Evolutionary conservation across 2,888 invertebrate species (phyloP), one percentile per base, ranked within the genome.

Genomic region (Willowsia nigromaculata): DNA sequence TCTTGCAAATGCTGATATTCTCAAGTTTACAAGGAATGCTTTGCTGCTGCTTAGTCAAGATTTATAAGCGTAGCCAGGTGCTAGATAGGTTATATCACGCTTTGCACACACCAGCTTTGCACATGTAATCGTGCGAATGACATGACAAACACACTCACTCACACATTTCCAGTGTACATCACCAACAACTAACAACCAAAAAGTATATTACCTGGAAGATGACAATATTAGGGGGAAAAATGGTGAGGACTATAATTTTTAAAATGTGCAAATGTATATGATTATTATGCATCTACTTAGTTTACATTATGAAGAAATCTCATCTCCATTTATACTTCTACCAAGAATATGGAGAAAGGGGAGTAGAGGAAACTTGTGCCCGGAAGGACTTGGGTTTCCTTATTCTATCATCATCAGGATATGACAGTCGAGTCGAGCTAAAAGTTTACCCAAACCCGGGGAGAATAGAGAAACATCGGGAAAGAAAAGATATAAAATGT

Each of bases 301-400:
- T 53, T 53, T 37, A 43, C 25, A 71, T 43, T 71, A 11, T 2
- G 71, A 25, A 15, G 25, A 25, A 71, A 43, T 9, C 43, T 18
- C 71, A 9, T 43, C 71, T 71, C 40, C 13, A 71, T 25, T 71
- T 43, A 71, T 68, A n/a, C n/a, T 68, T 18, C 18, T 37, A 68
- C 7, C 33, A 71, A 65, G 40, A 43, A 43, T 25, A n/a, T n/a
- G n/a, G 25, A 43, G 25, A n/a, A n/a, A 27, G n/a, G n/a, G n/a
- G 50, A 13, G 18, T 15, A 27, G 22, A 65, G 78, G 85, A 78
- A 76, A 85, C 30, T 62, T 76, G 47, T 76, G 78, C 78, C 85
- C 85, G 85, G 85, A 85, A 85, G 85, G 62, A 59, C 47, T 85
- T 47, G n/a, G 85, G 85, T 85, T 85, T 76, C 85, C 62, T 85